These are phyloP conservation scores for Drosophila meridiana DNA, from an alignment of 2,888 invertebrate genomes.

Conservation along the genomic window DNA sequence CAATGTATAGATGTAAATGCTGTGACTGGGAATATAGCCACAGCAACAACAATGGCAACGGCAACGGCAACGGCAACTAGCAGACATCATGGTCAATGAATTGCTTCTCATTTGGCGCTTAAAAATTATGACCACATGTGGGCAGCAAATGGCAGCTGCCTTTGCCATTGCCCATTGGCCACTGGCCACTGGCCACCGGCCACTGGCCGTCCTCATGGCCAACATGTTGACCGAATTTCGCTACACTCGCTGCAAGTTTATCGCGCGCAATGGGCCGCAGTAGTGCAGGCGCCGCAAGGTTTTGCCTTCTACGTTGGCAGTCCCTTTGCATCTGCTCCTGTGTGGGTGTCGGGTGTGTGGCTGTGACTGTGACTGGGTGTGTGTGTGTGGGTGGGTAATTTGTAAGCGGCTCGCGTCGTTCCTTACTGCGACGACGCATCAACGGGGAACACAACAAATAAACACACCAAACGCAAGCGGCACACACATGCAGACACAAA, in stretches of 20 bases:
- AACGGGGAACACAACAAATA: slow-evolving; percentile 22
- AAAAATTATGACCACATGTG: slow-evolving; percentile 81
- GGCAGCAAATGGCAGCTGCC: slow-evolving; percentile 58
- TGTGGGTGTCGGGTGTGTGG: not conserved
- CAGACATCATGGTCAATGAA: slow-evolving; percentile 80
- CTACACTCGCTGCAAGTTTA: slow-evolving; percentile 73
- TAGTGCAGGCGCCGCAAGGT: slow-evolving; percentile 51
- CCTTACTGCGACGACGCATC: slow-evolving; percentile 46
- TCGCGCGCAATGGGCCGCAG: slow-evolving; percentile 62
- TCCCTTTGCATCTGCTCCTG: slow-evolving; percentile 10
- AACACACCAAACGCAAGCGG: slow-evolving; percentile 16
- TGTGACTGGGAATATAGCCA: slow-evolving; percentile 48
- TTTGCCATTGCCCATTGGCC: slow-evolving; percentile 29
- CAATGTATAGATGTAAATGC: slow-evolving; percentile 51
- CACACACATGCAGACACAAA: slow-evolving; percentile 24
- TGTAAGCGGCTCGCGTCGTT: slow-evolving; percentile 67
- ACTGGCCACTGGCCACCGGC: slow-evolving; percentile 32
- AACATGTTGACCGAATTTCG: slow-evolving; percentile 76
- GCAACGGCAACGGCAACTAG: slow-evolving; percentile 53
- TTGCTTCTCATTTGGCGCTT: slow-evolving; percentile 80
- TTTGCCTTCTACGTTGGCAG: slow-evolving; percentile 23
- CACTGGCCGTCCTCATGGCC: slow-evolving; percentile 53
- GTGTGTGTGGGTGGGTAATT: slow-evolving; percentile 55
- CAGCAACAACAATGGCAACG: slow-evolving; percentile 33
- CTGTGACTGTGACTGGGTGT: not conserved